Percentiles rank a stretch among this genome's conserved stretches.
These are phyloP conservation scores for Tiliacea aurago DNA, from an alignment of 2,888 invertebrate genomes.

Conservation along the genomic window DNA sequence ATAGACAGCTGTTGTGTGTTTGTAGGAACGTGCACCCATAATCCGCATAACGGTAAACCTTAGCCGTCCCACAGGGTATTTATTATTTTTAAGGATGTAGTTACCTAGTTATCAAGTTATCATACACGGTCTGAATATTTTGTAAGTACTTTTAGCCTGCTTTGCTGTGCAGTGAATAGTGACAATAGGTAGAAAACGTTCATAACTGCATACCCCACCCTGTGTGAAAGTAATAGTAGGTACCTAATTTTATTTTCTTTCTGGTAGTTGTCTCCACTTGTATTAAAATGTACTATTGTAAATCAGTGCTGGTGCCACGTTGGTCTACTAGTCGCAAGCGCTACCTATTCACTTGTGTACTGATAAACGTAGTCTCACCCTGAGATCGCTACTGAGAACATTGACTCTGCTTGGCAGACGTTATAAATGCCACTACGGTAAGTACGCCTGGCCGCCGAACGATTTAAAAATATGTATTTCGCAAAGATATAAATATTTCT, in stretches of 20 bases:
- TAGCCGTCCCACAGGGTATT: constrained; percentile 19
- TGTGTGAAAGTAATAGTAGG: background rate
- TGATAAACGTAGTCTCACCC: constrained; percentile 38
- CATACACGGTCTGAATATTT: constrained; percentile 11
- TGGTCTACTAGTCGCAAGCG: too few relatives aligned
- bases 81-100: constrained; percentile 28
- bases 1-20: background rate
- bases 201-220: background rate
- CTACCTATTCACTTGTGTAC: background rate
- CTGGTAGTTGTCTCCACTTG: too few relatives aligned
- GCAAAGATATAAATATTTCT: too few relatives aligned
- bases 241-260: background rate
- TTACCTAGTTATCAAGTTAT: background rate
- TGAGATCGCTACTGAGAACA: constrained; percentile 21
- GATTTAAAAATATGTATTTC: constrained; percentile 9
- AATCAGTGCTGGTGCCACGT: too few relatives aligned
- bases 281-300: too few relatives aligned
- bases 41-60: constrained; percentile 21
- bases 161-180: background rate
- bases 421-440: constrained; percentile 30
- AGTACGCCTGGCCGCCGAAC: background rate
- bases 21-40: constrained; percentile 18
- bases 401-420: constrained; percentile 42
- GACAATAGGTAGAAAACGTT: background rate
- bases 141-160: constrained; percentile 2